Conservation (phyloP, 2,888 invertebrate species). For the Mythimna albipuncta region DNA sequence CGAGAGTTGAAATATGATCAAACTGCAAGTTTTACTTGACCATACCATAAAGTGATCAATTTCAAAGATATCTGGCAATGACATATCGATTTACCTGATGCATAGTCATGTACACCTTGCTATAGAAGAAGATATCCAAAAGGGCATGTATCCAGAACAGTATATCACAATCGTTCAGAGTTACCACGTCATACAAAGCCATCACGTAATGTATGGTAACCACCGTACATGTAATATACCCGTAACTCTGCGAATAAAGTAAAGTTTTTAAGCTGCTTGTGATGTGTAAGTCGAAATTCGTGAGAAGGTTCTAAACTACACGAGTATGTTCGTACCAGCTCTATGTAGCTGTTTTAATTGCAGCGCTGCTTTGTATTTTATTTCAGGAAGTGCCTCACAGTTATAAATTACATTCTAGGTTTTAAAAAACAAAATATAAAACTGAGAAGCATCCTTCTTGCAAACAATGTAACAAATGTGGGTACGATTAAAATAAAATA, state of each 20-base stretch:
- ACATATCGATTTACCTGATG: constrained; percentile 76
- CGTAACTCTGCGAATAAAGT: constrained; percentile 72
- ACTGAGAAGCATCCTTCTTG: neutral
- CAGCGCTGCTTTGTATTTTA: neutral
- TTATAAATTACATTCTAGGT: neutral
- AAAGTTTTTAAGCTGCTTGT: neutral
- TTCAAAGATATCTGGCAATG: no score
- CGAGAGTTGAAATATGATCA: no score
- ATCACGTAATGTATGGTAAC: constrained; percentile 78
- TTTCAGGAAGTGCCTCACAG: neutral
- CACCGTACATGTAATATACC: constrained; percentile 79
- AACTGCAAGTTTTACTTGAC: no score
- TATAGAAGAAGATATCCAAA: constrained; percentile 82
- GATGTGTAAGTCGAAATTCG: neutral
- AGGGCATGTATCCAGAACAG: constrained; percentile 81
- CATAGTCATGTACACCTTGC: constrained; percentile 76
- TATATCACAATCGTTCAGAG: constrained; percentile 79
- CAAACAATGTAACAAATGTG: neutral
- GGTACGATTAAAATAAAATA: neutral
- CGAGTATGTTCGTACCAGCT: neutral
- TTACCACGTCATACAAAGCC: constrained; percentile 79
- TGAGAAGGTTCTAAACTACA: constrained; percentile 1
- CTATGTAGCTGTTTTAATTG: neutral
- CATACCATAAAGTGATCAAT: no score
- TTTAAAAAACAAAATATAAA: neutral